These are phyloP conservation scores for Gonatopus flavifemur DNA, from an alignment of 1,140 invertebrate genomes.

Conservation along the genomic window DNA sequence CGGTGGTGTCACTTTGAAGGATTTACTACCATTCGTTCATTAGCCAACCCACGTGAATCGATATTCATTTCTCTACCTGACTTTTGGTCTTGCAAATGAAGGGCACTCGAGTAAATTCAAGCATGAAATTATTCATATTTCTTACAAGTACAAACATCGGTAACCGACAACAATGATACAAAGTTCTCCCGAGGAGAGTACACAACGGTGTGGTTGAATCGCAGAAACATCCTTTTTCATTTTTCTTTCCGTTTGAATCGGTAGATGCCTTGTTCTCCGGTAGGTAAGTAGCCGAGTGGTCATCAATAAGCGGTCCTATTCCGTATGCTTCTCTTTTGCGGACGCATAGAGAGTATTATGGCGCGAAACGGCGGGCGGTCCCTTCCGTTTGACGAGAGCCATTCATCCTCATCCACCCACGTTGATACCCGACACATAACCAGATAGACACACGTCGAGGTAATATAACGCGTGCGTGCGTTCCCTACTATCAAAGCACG, in stretches of 20 bases:
- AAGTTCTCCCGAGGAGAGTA: neutral
- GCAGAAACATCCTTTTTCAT: conserved; percentile 17
- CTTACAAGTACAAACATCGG: neutral
- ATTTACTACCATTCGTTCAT: too few relatives aligned
- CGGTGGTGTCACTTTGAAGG: too few relatives aligned
- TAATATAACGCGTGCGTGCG: conserved; percentile 30
- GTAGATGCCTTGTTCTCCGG: conserved; percentile 35
- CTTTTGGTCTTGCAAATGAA: too few relatives aligned
- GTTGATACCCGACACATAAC: conserved; percentile 45
- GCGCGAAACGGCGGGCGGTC: conserved; percentile 54
- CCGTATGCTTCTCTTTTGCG: conserved; percentile 37
- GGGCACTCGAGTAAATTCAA: too few relatives aligned
- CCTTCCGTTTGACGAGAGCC: conserved; percentile 57
- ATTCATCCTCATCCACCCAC: conserved; percentile 59
- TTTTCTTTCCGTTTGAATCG: too few relatives aligned
- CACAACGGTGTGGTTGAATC: too few relatives aligned
- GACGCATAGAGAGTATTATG: conserved; percentile 53
- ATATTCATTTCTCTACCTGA: too few relatives aligned
- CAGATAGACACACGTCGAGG: conserved; percentile 11
- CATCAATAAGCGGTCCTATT: conserved; percentile 49
- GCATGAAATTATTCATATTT: too few relatives aligned
- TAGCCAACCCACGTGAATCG: too few relatives aligned
- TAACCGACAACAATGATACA: too few relatives aligned
- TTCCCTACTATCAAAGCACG: too few relatives aligned
- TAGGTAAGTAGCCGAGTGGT: conserved; percentile 45